Conservation (phyloP, 2,888 invertebrate species). For the Geophilus truncorum region DNA sequence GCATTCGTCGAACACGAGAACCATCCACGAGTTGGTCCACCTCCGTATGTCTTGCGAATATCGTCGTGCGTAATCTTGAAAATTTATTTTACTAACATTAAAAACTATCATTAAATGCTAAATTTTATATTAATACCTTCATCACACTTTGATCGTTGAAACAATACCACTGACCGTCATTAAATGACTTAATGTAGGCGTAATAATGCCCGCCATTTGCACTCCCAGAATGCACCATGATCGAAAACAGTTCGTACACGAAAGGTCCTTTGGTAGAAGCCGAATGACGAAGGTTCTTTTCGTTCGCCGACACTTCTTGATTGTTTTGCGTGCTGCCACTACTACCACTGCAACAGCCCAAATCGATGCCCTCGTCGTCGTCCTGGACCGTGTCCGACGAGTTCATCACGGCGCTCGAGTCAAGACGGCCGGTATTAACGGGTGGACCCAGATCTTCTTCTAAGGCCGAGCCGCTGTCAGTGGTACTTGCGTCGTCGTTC, state of each 20-base stretch:
- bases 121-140: slow-evolving; percentile 51
- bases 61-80: slow-evolving; percentile 69
- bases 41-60: slow-evolving; percentile 75
- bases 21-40: slow-evolving; percentile 59
- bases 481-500: slow-evolving; percentile 62
- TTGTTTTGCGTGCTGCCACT: slow-evolving; percentile 46
- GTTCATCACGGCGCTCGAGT: slow-evolving; percentile 30
- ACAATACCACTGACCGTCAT: slow-evolving; percentile 69
- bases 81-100: slow-evolving; percentile 51
- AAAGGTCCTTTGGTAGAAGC: slow-evolving; percentile 58
- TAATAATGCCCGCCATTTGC: slow-evolving; percentile 88
- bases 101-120: no score
- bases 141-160: slow-evolving; percentile 82
- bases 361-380: slow-evolving; percentile 60
- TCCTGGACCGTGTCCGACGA: slow-evolving; percentile 51
- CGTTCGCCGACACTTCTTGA: slow-evolving; percentile 45
- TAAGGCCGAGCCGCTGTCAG: slow-evolving; percentile 63
- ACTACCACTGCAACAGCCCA: slow-evolving; percentile 39
- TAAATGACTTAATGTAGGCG: slow-evolving; percentile 71
- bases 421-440: slow-evolving; percentile 38
- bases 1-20: slow-evolving; percentile 79
- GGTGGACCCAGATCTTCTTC: slow-evolving; percentile 57
- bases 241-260: slow-evolving; percentile 78
- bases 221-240: slow-evolving; percentile 88
- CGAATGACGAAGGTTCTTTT: slow-evolving; percentile 45